phyloP scores from a whole-genome alignment of 1,140 invertebrate genomes.

The Mamestra configurata region DNA sequence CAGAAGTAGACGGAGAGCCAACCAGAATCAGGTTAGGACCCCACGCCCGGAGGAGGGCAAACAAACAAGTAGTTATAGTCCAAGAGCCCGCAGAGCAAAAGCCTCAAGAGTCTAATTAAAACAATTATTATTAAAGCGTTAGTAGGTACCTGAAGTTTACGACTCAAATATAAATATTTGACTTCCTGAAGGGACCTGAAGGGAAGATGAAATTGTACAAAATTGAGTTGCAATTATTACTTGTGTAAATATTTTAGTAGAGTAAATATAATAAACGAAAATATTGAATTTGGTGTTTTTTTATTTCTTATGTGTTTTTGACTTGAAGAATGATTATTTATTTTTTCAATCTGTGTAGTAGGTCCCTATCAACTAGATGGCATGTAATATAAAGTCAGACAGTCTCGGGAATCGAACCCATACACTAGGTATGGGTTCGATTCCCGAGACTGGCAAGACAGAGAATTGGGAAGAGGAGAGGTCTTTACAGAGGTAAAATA shows the following conservation, averaged over 20 bases:
- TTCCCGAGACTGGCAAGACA: no score
- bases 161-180: slow-evolving; percentile 28
- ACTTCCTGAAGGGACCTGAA: neutral
- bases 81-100: slow-evolving; percentile 50
- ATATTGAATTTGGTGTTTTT: neutral
- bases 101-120: slow-evolving; percentile 1
- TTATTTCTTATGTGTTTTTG: neutral
- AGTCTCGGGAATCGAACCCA: no score
- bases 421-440: no score
- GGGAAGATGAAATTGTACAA: slow-evolving; percentile 16
- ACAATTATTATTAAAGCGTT: neutral
- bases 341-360: no score
- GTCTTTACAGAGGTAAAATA: no score
- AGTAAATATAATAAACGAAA: neutral
- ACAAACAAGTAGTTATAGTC: slow-evolving; percentile 61
- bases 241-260: slow-evolving; percentile 28
- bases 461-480: no score
- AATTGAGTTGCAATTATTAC: slow-evolving; percentile 9
- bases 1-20: slow-evolving; percentile 54
- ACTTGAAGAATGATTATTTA: neutral
- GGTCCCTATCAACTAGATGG: no score
- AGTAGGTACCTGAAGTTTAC: slow-evolving; percentile 21
- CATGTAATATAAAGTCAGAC: no score
- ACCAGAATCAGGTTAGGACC: slow-evolving; percentile 61
- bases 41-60: slow-evolving; percentile 65